Base-by-base conservation (phyloP, 2,888 invertebrate species). In the Dasypolia templi region DNA sequence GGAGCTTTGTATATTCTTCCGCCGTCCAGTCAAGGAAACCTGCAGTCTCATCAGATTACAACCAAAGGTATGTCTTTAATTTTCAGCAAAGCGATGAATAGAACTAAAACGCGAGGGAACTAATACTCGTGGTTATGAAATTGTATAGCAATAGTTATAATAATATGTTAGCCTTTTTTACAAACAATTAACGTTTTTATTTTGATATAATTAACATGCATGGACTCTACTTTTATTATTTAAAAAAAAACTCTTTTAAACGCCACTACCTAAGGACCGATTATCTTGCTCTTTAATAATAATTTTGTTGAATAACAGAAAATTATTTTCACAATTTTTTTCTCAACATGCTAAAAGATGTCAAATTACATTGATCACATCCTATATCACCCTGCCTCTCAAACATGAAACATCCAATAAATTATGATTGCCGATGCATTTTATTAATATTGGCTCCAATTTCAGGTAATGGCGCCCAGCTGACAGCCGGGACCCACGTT, bases 61-160 rank as follows among this genome's bases (percentile, higher is more conserved):
- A 89, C 91, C 83, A 96, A 96, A 94, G 95, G 96, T 96, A 90
- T 77, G 65, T n/a, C n/a, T n/a, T n/a, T n/a, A n/a, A n/a, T n/a
- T n/a, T n/a, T n/a, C n/a, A n/a, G n/a, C n/a, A n/a, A n/a, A n/a
- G n/a, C n/a, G n/a, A n/a, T n/a, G n/a, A n/a, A n/a, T n/a, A n/a
- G n/a, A n/a, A n/a, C n/a, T n/a, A n/a, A n/a, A n/a, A n/a, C n/a
- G n/a, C n/a, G n/a, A n/a, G n/a, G n/a, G n/a, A n/a, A n/a, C n/a
- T n/a, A n/a, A n/a, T n/a, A n/a, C n/a, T n/a, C n/a, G n/a, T n/a
- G n/a, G n/a, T n/a, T n/a, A n/a, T n/a, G n/a, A n/a, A n/a, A n/a
- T n/a, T n/a, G n/a, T n/a, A n/a, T n/a, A n/a, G n/a, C n/a, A n/a
- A n/a, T n/a, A n/a, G n/a, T n/a, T n/a, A n/a, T n/a, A n/a, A n/a